Evolutionary conservation across 2,797 vertebrate species (phyloP).

Genomic region (Hirundo rustica): DNA sequence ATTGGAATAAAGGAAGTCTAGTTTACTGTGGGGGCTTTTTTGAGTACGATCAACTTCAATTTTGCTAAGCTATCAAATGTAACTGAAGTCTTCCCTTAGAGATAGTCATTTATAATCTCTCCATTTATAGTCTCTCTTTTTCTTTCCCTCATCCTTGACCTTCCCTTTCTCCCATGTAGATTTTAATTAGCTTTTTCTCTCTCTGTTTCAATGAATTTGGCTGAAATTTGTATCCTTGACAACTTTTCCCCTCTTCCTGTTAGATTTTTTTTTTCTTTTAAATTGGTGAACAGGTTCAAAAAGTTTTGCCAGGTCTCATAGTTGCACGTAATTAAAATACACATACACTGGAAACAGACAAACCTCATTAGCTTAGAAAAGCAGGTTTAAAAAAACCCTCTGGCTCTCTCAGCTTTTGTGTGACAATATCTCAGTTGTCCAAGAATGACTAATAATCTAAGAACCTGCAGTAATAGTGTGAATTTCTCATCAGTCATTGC

Average conservation of each 20-base stretch:
- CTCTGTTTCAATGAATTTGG: not conserved
- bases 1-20: not conserved
- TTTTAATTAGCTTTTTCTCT: slow-evolving; percentile 23
- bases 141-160: not conserved
- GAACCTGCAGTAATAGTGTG: slow-evolving; percentile 17
- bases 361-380: slow-evolving; percentile 28
- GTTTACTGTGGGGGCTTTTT: not conserved
- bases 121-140: not conserved
- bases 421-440: slow-evolving; percentile 30
- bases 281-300: not conserved
- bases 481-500: slow-evolving; percentile 44
- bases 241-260: not conserved
- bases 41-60: not conserved
- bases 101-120: not conserved
- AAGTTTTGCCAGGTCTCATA: not conserved
- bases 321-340: not conserved
- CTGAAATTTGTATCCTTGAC: not conserved
- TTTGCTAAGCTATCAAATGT: not conserved
- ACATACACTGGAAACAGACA: not conserved
- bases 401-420: slow-evolving; percentile 19
- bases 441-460: slow-evolving; percentile 36
- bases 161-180: not conserved
- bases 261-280: not conserved
- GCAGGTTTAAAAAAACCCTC: not conserved
- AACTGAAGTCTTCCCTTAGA: not conserved